These are phyloP conservation scores for Lysandra bellargus DNA, from an alignment of 2,888 invertebrate species.

Conservation along the genomic window DNA sequence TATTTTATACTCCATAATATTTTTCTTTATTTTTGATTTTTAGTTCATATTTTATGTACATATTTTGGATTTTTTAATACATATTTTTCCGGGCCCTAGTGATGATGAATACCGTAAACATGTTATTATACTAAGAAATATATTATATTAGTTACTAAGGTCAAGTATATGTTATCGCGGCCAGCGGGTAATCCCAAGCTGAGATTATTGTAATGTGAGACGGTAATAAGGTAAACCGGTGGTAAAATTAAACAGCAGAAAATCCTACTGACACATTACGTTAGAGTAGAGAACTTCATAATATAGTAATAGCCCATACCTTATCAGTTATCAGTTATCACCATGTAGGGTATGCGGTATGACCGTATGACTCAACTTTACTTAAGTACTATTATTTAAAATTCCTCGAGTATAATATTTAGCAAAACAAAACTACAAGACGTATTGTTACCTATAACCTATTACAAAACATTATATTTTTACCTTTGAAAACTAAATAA, in stretches of 20 bases:
- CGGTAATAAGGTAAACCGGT: slow-evolving; percentile 4
- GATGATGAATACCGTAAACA: background rate
- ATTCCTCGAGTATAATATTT: background rate
- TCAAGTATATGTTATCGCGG: background rate
- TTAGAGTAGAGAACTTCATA: background rate
- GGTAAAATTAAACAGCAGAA: background rate
- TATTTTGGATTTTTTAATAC: too few species aligned
- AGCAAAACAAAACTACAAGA: background rate
- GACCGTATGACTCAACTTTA: too few species aligned
- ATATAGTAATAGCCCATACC: too few species aligned
- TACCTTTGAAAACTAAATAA: background rate
- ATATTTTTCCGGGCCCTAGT: too few species aligned
- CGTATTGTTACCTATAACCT: background rate
- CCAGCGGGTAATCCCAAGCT: background rate
- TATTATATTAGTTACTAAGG: background rate
- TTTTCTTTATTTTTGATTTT: too few species aligned
- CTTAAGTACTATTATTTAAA: too few species aligned
- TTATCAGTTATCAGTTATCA: too few species aligned
- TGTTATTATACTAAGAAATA: background rate
- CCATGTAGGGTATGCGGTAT: too few species aligned
- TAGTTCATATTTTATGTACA: too few species aligned
- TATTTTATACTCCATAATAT: too few species aligned
- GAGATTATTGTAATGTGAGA: background rate
- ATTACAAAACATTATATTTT: background rate
- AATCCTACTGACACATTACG: background rate